These are phyloP conservation scores for Tauraco hartlaubi DNA, from an alignment of 2,797 vertebrate genomes.

Conservation along the genomic window DNA sequence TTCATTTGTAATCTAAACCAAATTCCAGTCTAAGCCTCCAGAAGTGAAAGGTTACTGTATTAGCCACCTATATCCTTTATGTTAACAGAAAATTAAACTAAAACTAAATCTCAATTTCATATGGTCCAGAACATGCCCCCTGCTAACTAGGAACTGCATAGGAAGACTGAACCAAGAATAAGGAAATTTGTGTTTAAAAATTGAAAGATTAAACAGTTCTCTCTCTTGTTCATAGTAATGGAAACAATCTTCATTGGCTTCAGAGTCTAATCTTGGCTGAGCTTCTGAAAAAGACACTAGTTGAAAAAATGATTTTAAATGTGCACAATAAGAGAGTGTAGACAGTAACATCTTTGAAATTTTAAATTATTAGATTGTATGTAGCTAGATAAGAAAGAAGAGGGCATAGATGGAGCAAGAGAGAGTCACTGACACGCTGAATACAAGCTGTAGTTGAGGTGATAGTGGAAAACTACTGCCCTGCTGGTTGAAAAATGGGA, in stretches of 20 bases:
- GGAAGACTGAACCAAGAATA: constrained; percentile 43
- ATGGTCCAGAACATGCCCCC: constrained; percentile 16
- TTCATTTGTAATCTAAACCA: constrained; percentile 34
- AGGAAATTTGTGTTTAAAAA: constrained; percentile 55
- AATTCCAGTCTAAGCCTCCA: constrained; percentile 38
- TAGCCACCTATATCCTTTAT: not conserved
- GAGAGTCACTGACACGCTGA: not conserved
- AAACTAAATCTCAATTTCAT: constrained; percentile 37
- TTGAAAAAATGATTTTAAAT: constrained; percentile 41
- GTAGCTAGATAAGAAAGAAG: not conserved
- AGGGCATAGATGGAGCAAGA: not conserved
- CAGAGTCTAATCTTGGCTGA: constrained; percentile 45
- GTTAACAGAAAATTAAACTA: constrained; percentile 40
- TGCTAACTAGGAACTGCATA: constrained; percentile 54
- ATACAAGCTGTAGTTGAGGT: constrained; percentile 19
- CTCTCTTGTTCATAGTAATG: constrained; percentile 45
- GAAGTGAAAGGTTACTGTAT: constrained; percentile 27
- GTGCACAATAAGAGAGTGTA: not conserved
- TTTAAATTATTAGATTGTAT: not conserved
- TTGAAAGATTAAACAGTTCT: constrained; percentile 57
- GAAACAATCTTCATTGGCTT: constrained; percentile 46
- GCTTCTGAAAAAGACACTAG: constrained; percentile 7
- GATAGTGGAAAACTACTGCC: constrained; percentile 34
- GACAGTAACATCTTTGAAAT: constrained; percentile 15
- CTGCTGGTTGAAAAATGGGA: constrained; percentile 56